Percentiles rank a stretch among this genome's conserved stretches.
Conservation (phyloP, 2,113 vertebrate species). For the Genyomyrus donnyi region DNA sequence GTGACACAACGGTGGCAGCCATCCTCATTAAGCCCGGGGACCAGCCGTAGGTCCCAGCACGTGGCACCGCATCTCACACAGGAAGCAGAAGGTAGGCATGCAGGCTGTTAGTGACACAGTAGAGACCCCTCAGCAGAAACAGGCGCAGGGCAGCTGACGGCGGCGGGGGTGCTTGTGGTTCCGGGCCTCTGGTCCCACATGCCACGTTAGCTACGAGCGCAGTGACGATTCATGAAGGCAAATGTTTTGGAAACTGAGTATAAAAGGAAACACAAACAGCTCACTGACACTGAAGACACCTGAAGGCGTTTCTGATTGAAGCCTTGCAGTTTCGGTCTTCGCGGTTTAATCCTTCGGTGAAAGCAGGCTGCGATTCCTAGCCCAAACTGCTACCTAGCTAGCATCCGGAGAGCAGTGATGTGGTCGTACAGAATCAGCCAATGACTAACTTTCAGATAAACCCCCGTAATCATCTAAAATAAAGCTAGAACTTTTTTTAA, state of each 20-base stretch:
- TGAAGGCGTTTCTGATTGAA: background rate
- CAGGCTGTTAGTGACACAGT: background rate
- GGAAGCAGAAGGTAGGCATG: background rate
- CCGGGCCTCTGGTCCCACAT: background rate
- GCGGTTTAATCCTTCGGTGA: background rate
- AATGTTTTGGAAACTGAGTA: background rate
- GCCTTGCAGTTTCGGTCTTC: background rate
- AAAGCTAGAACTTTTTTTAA: background rate
- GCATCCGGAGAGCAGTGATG: background rate
- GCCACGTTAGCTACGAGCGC: background rate
- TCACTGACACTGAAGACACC: background rate
- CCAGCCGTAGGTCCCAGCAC: background rate
- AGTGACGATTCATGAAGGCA: background rate
- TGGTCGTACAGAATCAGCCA: background rate
- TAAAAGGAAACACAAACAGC: background rate
- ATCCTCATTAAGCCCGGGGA: background rate
- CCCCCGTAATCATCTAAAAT: background rate
- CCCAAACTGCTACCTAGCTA: background rate
- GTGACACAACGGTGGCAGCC: background rate
- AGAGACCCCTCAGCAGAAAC: background rate
- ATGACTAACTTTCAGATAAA: background rate
- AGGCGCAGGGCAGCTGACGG: background rate
- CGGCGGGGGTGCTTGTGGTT: background rate
- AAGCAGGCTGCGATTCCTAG: background rate
- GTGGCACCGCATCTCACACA: background rate